Conservation (phyloP, 2,888 invertebrate species). For the Operophtera brumata region DNA sequence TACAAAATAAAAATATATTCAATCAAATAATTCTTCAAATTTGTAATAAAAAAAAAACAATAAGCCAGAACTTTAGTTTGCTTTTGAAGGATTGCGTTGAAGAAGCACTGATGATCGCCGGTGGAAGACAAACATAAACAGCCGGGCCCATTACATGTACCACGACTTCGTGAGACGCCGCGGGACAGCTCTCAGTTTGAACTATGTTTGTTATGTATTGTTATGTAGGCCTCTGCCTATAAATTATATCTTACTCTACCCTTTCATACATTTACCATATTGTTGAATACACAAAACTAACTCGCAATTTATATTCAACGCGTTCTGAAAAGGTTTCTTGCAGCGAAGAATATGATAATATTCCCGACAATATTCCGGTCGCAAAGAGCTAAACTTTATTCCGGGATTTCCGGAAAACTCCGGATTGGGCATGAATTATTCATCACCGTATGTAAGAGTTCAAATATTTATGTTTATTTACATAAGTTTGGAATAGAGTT, state of each 20-base stretch:
- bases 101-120: too few relatives aligned
- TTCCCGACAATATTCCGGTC: slow-evolving; percentile 13
- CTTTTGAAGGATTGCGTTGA: too few relatives aligned
- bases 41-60: too few relatives aligned
- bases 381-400: slow-evolving; percentile 22
- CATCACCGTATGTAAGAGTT: slow-evolving; percentile 18
- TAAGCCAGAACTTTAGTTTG: too few relatives aligned
- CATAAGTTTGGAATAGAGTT: slow-evolving; percentile 26
- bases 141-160: too few relatives aligned
- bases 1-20: too few relatives aligned
- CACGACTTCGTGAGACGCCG: too few relatives aligned
- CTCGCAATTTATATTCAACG: slow-evolving; percentile 32
- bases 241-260: background rate
- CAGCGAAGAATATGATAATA: slow-evolving; percentile 31
- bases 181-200: too few relatives aligned
- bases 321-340: slow-evolving; percentile 18
- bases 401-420: slow-evolving; percentile 12
- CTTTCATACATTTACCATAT: slow-evolving; percentile 7
- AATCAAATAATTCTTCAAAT: too few relatives aligned
- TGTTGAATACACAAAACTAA: slow-evolving; percentile 22
- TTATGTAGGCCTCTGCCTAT: background rate
- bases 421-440: slow-evolving; percentile 24
- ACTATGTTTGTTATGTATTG: too few relatives aligned
- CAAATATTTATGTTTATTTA: slow-evolving; percentile 26
- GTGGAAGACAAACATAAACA: too few relatives aligned